Evolutionary conservation across 2,113 vertebrate genomes (phyloP).

Genomic region (Megalops atlanticus): DNA sequence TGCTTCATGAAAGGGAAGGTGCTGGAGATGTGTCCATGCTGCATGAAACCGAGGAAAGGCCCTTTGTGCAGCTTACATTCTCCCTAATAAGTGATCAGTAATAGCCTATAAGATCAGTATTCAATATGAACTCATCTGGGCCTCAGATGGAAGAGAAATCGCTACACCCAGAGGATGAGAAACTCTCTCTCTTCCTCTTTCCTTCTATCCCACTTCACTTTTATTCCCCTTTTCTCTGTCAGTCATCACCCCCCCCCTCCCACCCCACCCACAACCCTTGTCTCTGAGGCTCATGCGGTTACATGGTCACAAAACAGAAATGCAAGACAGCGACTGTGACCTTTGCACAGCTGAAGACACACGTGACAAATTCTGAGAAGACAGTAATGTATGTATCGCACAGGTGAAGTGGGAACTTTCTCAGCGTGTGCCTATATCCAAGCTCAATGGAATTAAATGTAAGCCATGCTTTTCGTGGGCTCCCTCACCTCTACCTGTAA

Average conservation of each 20-base stretch:
- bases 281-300: not conserved
- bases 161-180: not conserved
- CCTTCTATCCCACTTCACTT: not conserved
- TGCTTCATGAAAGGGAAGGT: not conserved
- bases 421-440: not conserved
- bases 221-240: not conserved
- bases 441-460: not conserved
- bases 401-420: not conserved
- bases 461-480: not conserved
- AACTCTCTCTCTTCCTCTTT: not conserved
- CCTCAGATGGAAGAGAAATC: not conserved
- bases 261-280: not conserved
- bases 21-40: not conserved
- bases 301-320: slow-evolving; percentile 4
- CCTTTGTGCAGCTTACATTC: not conserved
- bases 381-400: not conserved
- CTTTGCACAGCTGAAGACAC: not conserved
- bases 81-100: not conserved
- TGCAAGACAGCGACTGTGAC: not conserved
- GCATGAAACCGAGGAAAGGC: not conserved
- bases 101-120: not conserved
- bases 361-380: not conserved
- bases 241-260: not conserved
- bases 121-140: not conserved
- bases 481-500: not conserved